These are phyloP conservation scores for Pangasius mekongensis DNA, from an alignment of 2,797 vertebrate genomes.

Conservation along the genomic window DNA sequence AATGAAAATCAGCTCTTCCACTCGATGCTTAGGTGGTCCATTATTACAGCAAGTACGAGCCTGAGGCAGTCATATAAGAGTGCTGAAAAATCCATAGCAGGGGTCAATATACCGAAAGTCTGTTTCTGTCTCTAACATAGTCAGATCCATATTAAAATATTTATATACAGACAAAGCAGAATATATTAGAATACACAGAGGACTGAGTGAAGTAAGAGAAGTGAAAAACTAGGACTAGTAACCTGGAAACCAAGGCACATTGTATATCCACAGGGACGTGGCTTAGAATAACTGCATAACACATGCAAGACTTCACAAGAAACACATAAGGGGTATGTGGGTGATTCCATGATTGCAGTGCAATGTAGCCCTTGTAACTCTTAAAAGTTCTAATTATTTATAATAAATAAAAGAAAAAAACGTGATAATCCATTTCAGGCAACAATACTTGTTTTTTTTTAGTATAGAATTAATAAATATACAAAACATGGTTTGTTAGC, in stretches of 20 bases:
- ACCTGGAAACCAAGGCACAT: not conserved
- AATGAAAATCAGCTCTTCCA: not conserved
- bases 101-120: not conserved
- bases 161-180: not conserved
- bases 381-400: not conserved
- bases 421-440: not conserved
- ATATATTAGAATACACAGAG: not conserved
- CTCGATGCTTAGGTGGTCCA: not conserved
- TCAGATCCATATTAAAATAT: not conserved
- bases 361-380: not conserved
- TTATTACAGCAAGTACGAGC: not conserved
- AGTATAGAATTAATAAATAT: not conserved
- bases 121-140: not conserved
- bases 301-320: constrained; percentile 12
- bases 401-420: not conserved
- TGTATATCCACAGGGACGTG: not conserved
- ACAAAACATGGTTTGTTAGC: not conserved
- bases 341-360: not conserved
- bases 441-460: not conserved
- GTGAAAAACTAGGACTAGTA: constrained; percentile 16
- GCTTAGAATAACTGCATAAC: constrained; percentile 9
- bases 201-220: not conserved
- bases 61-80: not conserved
- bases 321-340: not conserved
- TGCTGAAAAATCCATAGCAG: constrained; percentile 5